Conservation (phyloP, 1,140 invertebrate genomes). For the Lasioglossum albipes region DNA sequence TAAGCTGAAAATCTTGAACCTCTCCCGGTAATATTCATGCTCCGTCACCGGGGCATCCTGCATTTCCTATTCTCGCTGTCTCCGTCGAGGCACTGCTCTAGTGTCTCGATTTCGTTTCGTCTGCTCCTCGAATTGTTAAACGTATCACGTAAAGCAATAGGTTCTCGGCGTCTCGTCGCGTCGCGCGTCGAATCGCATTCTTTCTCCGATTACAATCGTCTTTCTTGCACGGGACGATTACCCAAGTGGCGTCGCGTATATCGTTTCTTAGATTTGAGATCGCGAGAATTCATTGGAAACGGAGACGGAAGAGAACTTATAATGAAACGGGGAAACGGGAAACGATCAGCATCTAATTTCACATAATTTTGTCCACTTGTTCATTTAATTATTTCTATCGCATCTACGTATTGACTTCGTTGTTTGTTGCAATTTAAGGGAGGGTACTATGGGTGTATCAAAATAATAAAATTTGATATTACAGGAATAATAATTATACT, state of each 20-base stretch:
- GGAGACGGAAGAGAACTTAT: too few relatives aligned
- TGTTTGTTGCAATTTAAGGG: too few relatives aligned
- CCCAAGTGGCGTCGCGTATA: conserved; percentile 20
- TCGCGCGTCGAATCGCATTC: conserved; percentile 34
- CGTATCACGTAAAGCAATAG: conserved; percentile 51
- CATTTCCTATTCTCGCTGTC: conserved; percentile 23
- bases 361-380: too few relatives aligned
- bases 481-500: too few relatives aligned
- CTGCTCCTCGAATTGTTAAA: conserved; percentile 25
- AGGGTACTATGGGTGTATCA: too few relatives aligned
- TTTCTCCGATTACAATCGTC: conserved; percentile 46
- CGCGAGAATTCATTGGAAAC: not conserved
- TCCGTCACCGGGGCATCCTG: not conserved
- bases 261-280: conserved; percentile 14
- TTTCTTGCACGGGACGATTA: conserved; percentile 30
- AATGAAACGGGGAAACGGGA: not conserved
- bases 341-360: too few relatives aligned
- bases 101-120: conserved; percentile 30
- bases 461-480: too few relatives aligned
- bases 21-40: conserved; percentile 8
- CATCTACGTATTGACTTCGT: too few relatives aligned
- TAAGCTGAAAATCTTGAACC: not conserved
- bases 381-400: too few relatives aligned
- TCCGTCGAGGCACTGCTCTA: conserved; percentile 1
- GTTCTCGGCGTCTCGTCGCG: conserved; percentile 26